Evolutionary conservation across 2,797 vertebrate genomes (phyloP).

Genomic region (Crocodylus rhombifer): DNA sequence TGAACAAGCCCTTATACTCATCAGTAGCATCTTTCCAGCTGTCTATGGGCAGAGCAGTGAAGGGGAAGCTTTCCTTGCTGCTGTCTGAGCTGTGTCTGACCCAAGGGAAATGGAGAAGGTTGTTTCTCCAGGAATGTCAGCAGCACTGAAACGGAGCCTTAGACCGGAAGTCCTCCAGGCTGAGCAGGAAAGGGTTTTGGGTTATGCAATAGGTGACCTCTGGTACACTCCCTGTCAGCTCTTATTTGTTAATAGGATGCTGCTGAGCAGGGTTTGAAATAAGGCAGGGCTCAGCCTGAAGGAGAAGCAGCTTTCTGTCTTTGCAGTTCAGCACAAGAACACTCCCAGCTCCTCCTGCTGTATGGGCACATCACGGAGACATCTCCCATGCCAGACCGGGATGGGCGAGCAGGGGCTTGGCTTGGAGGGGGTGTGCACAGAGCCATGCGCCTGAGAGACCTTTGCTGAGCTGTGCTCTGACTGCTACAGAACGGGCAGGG

Average conservation of each 20-base stretch:
- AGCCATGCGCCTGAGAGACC: neutral
- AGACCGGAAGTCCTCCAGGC: neutral
- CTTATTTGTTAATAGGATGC: neutral
- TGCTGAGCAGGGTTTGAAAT: neutral
- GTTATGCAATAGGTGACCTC: neutral
- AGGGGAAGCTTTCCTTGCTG: neutral
- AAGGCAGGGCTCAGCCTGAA: neutral
- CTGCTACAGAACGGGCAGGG: neutral
- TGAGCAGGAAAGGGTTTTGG: neutral
- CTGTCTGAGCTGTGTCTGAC: rapidly evolving
- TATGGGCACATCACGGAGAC: neutral
- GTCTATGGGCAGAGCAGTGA: neutral
- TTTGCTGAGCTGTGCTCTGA: neutral
- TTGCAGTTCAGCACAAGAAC: neutral
- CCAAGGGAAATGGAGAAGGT: neutral
- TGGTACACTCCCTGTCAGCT: neutral
- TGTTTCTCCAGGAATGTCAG: neutral
- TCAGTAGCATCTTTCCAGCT: neutral
- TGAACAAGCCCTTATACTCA: neutral
- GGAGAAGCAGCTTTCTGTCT: neutral
- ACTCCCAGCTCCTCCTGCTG: neutral
- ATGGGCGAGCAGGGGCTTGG: neutral
- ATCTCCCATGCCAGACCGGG: rapidly evolving
- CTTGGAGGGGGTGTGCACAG: rapidly evolving
- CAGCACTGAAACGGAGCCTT: neutral